Evolutionary conservation across 92 coral and sea anemone genomes (phyloP).

Genomic region (Heteractis magnifica): DNA sequence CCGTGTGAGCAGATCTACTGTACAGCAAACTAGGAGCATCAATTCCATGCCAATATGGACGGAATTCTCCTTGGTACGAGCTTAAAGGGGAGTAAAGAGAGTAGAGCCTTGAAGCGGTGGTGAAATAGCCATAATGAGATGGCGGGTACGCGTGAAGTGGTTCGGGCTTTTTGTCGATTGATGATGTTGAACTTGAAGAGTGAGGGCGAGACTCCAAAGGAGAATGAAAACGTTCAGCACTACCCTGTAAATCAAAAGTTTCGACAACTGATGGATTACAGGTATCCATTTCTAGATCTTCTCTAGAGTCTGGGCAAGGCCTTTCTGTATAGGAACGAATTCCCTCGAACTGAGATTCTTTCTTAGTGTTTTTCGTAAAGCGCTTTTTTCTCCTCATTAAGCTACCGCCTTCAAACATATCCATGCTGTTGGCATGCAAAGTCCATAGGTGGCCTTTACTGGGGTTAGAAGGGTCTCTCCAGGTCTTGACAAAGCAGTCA

Average conservation of each 20-base stretch:
- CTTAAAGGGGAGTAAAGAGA: background rate
- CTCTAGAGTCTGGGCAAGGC: background rate
- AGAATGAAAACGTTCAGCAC: background rate
- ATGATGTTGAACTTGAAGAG: background rate
- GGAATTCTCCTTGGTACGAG: background rate
- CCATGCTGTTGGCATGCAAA: conserved; percentile 67
- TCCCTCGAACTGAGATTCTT: background rate
- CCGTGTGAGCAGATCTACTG: background rate
- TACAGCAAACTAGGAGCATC: background rate
- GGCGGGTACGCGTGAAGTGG: background rate
- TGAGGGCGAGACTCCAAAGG: background rate
- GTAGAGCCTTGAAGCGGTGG: background rate
- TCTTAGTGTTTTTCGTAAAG: conserved; percentile 31
- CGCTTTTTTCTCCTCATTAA: conserved; percentile 84
- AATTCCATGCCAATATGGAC: background rate
- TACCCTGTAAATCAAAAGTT: background rate
- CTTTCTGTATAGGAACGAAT: background rate
- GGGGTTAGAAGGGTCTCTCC: conserved; percentile 64
- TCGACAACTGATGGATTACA: background rate
- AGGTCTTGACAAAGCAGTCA: conserved; percentile 88
- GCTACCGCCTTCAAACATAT: conserved; percentile 93
- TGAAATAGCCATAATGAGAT: background rate
- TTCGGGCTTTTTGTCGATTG: background rate
- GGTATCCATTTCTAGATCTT: background rate
- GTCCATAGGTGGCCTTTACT: conserved; percentile 89